Evolutionary conservation across 1,140 invertebrate species (phyloP), one percentile per base, ranked within the genome.

Genomic region (Drosophila persimilis): DNA sequence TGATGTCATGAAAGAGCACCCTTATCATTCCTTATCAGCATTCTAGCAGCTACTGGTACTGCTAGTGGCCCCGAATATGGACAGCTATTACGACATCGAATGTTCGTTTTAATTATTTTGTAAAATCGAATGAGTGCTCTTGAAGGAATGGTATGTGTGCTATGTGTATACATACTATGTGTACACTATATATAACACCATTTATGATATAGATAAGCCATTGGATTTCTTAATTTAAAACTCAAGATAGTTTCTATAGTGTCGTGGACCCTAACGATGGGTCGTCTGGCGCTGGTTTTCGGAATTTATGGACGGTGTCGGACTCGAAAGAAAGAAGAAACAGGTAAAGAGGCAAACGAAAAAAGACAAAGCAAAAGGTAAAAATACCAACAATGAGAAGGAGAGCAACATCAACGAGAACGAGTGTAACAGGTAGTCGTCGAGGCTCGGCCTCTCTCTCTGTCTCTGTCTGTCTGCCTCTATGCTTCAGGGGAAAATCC

Each of bases 351-450:
- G 26, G 47, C 20, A 51, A 48, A 35, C 45, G 24, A 9, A 48
- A 45, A 0, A n/a, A 41, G 20, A 22, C 15, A 29, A 44, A 46
- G 43, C 46, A 31, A n/a, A 15, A 39, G 20, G 29, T 35, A n/a
- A 29, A 24, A 51, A 41, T 31, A 71, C 43, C 29, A 17, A 56
- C 45, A 56, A 44, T 51, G 15, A 5, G 29, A 31, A 15, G 15
- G 46, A 56, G 51, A 47, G 44, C 7, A 55, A 35, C 47, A 17
- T 6, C 8, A n/a, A 39, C 43, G 43, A 52, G 51, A 77, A 54
- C 65, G 56, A 66, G 80, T 84, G 76, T 85, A 84, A 86, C 80
- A 85, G 81, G 81, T 85, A 85, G 77, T 60, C 65, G 56, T 20
- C 22, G 20, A 15, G 31, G 47, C 26, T 24, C 39, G 63, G 35